Base-by-base conservation (phyloP, 1,140 invertebrate species). In the Drosophila baimaii region DNA sequence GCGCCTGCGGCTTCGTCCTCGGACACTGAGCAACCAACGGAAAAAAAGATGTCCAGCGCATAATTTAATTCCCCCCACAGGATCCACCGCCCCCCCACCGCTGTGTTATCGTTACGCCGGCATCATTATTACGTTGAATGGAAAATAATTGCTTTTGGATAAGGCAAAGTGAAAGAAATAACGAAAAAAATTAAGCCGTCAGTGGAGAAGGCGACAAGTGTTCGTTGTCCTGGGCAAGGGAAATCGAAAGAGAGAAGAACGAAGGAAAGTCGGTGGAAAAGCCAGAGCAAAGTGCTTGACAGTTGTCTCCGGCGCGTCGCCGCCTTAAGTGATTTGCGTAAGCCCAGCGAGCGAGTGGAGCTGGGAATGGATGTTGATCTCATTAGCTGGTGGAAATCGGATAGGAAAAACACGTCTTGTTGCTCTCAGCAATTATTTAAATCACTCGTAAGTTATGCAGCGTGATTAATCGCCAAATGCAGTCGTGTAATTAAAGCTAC, bases 121-220 rank as follows among this genome's bases (percentile, higher is more conserved):
- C 83, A 74, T 88, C 84, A 89, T 88, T 88, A 89, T 88, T 88
- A 78, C 73, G 80, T 89, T 88, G 82, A 88, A 88, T 89, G 84
- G 84, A 89, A 88, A 84, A 89, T 88, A 88, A 88, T 88, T 88
- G 88, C 84, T 88, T 88, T 89, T 88, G 84, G 84, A 88, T 88
- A 89, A 78, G 84, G 77, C 84, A 88, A 89, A 89, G 84, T 88
- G 83, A 83, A 88, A 77, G 73, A 77, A 89, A 86, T 75, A 89
- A 88, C 84, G 82, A 79, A 57, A 62, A 62, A 76, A 49, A 59
- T 43, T 57, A 64, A 77, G 68, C 62, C 46, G 62, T 29, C 47
- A 44, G 49, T 6, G 27, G 49, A 8, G 35, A 10, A 33, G 39
- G 37, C 59, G 39, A 54, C 52, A 76, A 76, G 72, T 64, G 72